Evolutionary conservation across 2,113 vertebrate species (phyloP).

Genomic region (Sisor rabdophorus): DNA sequence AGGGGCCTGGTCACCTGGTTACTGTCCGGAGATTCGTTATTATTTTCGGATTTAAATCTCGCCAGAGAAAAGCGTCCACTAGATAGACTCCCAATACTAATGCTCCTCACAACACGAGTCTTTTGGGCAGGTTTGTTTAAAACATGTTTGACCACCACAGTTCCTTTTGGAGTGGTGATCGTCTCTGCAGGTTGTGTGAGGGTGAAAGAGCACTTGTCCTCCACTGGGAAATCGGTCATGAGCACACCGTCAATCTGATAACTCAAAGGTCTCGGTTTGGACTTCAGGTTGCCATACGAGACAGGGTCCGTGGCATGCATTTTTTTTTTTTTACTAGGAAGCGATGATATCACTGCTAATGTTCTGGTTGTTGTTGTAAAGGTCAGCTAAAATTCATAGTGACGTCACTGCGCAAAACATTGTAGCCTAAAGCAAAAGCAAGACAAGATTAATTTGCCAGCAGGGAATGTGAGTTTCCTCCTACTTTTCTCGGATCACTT

Average conservation of each 20-base stretch:
- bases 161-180: conserved; percentile 54
- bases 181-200: conserved; percentile 65
- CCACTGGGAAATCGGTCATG: conserved; percentile 76
- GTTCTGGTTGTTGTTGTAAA: conserved; percentile 64
- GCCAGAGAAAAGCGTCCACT: conserved; percentile 59
- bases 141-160: conserved; percentile 63
- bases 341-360: conserved; percentile 57
- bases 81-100: conserved; percentile 68
- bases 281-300: conserved; percentile 48
- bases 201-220: conserved; percentile 66
- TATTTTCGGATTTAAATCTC: conserved; percentile 59
- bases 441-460: conserved; percentile 35
- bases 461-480: conserved; percentile 24
- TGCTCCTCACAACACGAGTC: conserved; percentile 66
- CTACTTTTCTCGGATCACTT: conserved; percentile 54
- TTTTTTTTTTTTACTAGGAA: conserved; percentile 79
- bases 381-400: conserved; percentile 77
- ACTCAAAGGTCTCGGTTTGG: conserved; percentile 75
- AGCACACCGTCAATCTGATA: conserved; percentile 78
- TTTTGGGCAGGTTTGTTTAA: conserved; percentile 68
- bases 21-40: conserved; percentile 58
- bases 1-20: conserved; percentile 1
- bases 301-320: conserved; percentile 62
- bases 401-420: conserved; percentile 39
- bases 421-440: conserved; percentile 33